These are phyloP conservation scores for Synaphobranchus kaupii DNA, from an alignment of 2,797 vertebrate genomes.

Conservation along the genomic window DNA sequence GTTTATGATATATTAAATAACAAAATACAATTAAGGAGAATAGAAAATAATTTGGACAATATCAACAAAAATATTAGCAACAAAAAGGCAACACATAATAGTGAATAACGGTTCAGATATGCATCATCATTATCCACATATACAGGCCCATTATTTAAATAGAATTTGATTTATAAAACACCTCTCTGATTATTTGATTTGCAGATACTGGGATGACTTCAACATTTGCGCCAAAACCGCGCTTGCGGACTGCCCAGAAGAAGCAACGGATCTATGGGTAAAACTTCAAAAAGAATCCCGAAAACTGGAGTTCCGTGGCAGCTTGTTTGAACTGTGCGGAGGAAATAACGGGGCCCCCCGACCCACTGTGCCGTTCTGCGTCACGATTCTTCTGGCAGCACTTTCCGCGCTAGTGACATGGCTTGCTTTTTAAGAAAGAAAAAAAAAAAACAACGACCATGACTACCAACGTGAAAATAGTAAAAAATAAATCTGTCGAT, in stretches of 20 bases:
- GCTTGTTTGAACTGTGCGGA: constrained; percentile 84
- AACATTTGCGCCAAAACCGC: constrained; percentile 82
- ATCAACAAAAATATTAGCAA: not conserved
- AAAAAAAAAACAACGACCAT: constrained; percentile 35
- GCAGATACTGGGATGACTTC: constrained; percentile 86
- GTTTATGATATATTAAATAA: not conserved
- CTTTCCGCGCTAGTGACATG: constrained; percentile 74
- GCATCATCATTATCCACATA: too few species aligned
- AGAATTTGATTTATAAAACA: not conserved
- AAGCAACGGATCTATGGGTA: constrained; percentile 84
- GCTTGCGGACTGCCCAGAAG: constrained; percentile 84
- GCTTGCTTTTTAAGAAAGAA: constrained; percentile 69
- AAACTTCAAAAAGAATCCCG: constrained; percentile 83
- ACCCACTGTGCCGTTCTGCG: constrained; percentile 51
- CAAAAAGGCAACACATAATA: not conserved
- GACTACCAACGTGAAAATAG: constrained; percentile 44
- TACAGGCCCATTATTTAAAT: not conserved
- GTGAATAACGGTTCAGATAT: not conserved
- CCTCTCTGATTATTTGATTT: constrained; percentile 30
- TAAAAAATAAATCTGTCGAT: constrained; percentile 44
- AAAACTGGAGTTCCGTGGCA: constrained; percentile 85
- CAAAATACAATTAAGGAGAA: not conserved
- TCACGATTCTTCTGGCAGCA: constrained; percentile 69
- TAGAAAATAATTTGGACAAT: not conserved
- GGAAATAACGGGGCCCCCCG: constrained; percentile 69